Percentiles rank a stretch among this genome's conserved stretches.
Evolutionary conservation across 2,888 invertebrate species (phyloP).

Genomic region (Xanthorhoe designata): DNA sequence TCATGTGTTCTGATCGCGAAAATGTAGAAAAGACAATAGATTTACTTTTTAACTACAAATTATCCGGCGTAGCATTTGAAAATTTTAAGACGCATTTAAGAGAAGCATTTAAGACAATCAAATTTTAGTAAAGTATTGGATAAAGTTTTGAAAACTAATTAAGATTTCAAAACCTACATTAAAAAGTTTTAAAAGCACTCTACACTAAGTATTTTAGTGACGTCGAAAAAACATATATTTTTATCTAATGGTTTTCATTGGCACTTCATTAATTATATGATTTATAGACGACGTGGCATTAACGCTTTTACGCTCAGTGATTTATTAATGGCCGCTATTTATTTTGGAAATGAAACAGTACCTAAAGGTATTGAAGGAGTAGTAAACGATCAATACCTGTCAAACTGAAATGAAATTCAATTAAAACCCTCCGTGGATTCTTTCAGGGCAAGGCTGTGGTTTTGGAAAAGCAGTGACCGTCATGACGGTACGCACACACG

Average conservation of each 20-base stretch:
- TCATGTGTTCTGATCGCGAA: too few species aligned
- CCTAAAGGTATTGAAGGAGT: constrained; percentile 69
- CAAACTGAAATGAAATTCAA: constrained; percentile 77
- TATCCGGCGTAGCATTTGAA: too few species aligned
- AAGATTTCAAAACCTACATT: background rate
- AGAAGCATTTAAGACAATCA: background rate
- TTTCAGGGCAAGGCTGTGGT: constrained; percentile 60
- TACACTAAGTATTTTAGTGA: constrained; percentile 4
- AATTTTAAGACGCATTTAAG: too few species aligned
- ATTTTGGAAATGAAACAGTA: constrained; percentile 73
- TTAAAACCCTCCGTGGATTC: constrained; percentile 72
- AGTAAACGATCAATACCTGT: constrained; percentile 79
- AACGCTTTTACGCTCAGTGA: constrained; percentile 74
- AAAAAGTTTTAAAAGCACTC: constrained; percentile 4
- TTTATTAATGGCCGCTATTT: constrained; percentile 72
- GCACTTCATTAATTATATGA: constrained; percentile 68
- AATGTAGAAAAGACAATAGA: too few species aligned
- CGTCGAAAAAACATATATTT: constrained; percentile 18
- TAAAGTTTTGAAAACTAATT: background rate
- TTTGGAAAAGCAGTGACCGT: background rate
- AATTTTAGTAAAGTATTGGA: background rate
- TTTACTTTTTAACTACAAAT: too few species aligned
- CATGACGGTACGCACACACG: too few species aligned
- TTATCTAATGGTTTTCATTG: constrained; percentile 53
- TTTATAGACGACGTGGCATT: constrained; percentile 72